Evolutionary conservation across 1,140 invertebrate species (phyloP).

Genomic region (Nephotettix cincticeps): DNA sequence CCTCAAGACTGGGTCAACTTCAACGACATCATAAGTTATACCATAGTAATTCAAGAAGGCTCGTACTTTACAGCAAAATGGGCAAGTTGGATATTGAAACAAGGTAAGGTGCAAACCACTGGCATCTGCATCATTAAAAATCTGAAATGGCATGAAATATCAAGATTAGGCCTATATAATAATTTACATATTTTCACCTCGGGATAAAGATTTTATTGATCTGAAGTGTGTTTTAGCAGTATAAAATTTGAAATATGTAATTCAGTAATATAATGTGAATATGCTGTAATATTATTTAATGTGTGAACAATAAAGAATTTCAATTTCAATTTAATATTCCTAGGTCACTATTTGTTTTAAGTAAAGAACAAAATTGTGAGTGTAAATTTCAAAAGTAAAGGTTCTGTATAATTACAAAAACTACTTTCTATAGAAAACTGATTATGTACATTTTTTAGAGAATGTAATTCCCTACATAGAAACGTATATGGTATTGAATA

Average conservation of each 20-base stretch:
- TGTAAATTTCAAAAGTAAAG: too few relatives aligned
- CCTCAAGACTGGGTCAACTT: conserved; percentile 92
- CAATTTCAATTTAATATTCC: too few relatives aligned
- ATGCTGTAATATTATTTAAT: not conserved
- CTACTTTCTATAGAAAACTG: too few relatives aligned
- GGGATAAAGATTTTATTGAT: too few relatives aligned
- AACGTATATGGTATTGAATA: too few relatives aligned
- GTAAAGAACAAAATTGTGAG: too few relatives aligned
- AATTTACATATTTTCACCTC: not conserved
- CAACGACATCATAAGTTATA: conserved; percentile 92
- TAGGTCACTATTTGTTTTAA: too few relatives aligned
- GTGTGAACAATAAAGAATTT: too few relatives aligned
- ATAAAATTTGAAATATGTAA: conserved; percentile 20
- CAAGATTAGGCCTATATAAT: not conserved
- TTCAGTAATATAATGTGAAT: conserved; percentile 30
- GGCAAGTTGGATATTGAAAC: conserved; percentile 97
- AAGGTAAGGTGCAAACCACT: conserved; percentile 81
- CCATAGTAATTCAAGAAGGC: conserved; percentile 93
- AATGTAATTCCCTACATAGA: too few relatives aligned
- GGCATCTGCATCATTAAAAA: conserved; percentile 63
- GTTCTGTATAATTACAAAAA: too few relatives aligned
- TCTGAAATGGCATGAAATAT: conserved; percentile 50
- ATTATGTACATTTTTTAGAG: too few relatives aligned
- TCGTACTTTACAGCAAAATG: conserved; percentile 98
- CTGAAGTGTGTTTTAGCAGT: too few relatives aligned